These are phyloP conservation scores for Caradrina clavipalpis DNA, from an alignment of 2,888 invertebrate genomes.

Conservation along the genomic window DNA sequence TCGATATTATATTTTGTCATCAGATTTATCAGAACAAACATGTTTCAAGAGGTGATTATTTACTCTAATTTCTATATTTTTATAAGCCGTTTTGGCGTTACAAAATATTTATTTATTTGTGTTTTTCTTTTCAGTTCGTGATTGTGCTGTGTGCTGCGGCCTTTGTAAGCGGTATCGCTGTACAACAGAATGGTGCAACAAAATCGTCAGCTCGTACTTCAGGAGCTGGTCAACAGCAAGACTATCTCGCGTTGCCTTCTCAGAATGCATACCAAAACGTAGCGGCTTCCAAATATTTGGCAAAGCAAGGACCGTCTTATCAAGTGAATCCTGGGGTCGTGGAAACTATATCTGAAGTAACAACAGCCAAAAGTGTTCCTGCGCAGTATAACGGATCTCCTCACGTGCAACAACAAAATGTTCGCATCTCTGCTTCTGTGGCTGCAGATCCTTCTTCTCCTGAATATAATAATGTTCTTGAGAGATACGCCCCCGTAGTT, in stretches of 20 bases:
- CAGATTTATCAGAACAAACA: slow-evolving; percentile 74
- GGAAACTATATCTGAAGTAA: slow-evolving; percentile 15
- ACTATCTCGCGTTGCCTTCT: slow-evolving; percentile 29
- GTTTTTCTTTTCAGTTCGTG: slow-evolving; percentile 39
- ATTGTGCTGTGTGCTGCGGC: slow-evolving; percentile 43
- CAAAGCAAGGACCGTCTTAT: neutral
- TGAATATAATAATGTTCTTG: slow-evolving; percentile 29
- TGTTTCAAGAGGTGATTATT: slow-evolving; percentile 81
- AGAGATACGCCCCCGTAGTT: slow-evolving; percentile 12
- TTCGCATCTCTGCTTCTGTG: slow-evolving; percentile 15
- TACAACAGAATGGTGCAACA: neutral
- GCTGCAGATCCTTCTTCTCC: slow-evolving; percentile 24
- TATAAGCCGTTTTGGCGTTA: neutral
- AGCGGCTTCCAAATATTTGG: slow-evolving; percentile 9
- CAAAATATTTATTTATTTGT: slow-evolving; percentile 2
- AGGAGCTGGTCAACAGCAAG: slow-evolving; percentile 12
- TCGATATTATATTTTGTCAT: slow-evolving; percentile 79
- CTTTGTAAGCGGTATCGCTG: slow-evolving; percentile 18
- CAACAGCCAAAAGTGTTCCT: neutral
- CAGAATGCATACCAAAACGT: slow-evolving; percentile 16
- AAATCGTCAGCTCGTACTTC: neutral
- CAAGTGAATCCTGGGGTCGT: slow-evolving; percentile 36
- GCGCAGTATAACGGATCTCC: slow-evolving; percentile 13
- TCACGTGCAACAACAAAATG: slow-evolving; percentile 12
- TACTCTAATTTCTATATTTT: slow-evolving; percentile 4